Conservation (phyloP, 2,113 vertebrate species). For the Python bivittatus region DNA sequence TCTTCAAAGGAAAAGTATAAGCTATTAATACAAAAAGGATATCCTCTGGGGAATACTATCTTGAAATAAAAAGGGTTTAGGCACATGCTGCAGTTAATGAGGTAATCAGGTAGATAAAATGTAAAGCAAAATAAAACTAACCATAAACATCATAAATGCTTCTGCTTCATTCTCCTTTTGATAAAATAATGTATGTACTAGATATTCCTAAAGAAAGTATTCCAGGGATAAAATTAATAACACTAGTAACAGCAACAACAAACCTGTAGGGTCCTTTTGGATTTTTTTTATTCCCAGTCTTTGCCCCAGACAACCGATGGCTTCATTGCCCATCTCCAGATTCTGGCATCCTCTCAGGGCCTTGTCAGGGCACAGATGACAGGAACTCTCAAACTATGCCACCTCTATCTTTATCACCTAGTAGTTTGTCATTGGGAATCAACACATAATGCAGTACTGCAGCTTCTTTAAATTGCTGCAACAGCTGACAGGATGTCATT, state of each 20-base stretch:
- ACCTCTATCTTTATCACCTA: not conserved
- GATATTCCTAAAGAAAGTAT: not conserved
- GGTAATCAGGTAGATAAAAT: not conserved
- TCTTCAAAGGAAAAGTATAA: conserved; percentile 16
- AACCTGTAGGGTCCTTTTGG: not conserved
- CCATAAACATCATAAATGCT: not conserved
- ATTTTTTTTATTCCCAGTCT: not conserved
- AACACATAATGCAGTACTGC: no score
- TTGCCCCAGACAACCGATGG: not conserved
- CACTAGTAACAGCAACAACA: not conserved
- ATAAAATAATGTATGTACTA: not conserved
- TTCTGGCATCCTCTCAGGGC: not conserved
- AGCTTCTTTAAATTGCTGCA: no score
- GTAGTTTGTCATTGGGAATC: not conserved
- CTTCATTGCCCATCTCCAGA: not conserved
- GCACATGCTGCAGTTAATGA: not conserved
- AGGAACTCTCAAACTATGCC: not conserved
- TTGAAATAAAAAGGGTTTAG: not conserved
- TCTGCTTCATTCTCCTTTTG: not conserved
- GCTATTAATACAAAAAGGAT: not conserved
- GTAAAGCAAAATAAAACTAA: not conserved
- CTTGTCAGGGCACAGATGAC: not conserved
- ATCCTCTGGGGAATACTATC: not conserved
- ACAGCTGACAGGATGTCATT: no score
- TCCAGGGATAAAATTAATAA: not conserved